Base-by-base conservation (phyloP, 2,888 invertebrate genomes). In the Thecophora atra region DNA sequence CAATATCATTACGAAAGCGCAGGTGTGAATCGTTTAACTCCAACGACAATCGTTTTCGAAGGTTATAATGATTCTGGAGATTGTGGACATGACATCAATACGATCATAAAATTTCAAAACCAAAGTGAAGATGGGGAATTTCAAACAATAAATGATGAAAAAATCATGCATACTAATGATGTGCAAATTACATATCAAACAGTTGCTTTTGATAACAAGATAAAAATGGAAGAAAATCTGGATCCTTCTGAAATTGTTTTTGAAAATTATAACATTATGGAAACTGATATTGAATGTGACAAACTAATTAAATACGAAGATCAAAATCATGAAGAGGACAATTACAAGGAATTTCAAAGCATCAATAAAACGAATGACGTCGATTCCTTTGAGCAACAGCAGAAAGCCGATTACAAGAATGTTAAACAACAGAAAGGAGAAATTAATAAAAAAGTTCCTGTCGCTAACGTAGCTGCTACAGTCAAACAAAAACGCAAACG, bases 401-500 rank as follows among this genome's bases (percentile, higher is more conserved):
- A 77, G 6, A 77, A 77, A 17, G 73, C 78, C 19, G 79, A 78
- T 28, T 81, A 79, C 73, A 80, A 83, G 58, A 81, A 80, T 2
- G 78, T 82, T 63, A 78, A 72, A 8, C 76, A 73, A 24, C 71
- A 78, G 56, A 78, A 78, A 28, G 69, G 74, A 28, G 75, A 76
- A 42, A 68, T 75, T 28, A 75, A 78, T 63, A 74, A 77, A 67
- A 78, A 79, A 13, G 30, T 78, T 44, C 77, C 79, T 52, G 75
- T 79, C 11, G 78, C 79, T 54, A 74, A 78, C 63, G 74, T 78
- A 70, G 51, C 21, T 24, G 15, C 71, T 6, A 70, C 54, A 5
- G 78, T 79, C 26, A 85, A 85, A 60, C 85, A 85, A 71, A 85
- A 85, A 69, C 80, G 85, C 17, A 85, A 85, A 72, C 83, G 85